Evolutionary conservation across 1,140 invertebrate species (phyloP), one percentile per base, ranked within the genome.

Genomic region (Euborellia annulipes): DNA sequence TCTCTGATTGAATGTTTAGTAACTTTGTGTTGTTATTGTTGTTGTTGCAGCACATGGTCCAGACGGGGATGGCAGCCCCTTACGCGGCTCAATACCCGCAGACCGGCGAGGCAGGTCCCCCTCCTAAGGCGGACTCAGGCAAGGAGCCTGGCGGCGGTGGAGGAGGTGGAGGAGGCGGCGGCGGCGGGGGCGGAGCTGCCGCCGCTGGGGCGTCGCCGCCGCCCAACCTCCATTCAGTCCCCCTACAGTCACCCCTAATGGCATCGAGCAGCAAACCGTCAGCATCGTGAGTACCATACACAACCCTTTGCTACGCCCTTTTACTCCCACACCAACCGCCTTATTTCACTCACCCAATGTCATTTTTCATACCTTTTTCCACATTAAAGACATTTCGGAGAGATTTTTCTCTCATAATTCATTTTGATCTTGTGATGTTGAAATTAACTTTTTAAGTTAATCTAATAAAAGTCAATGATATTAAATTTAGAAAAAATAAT

Each of bases 41-140:
- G 55, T 59, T 64, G 50, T 82, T 84, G 16, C 76, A 91, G 87
- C 87, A 91, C 74, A 88, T 91, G 82, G 87, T 92, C 70, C 85
- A 89, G 72, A 83, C 86, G 70, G 85, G 85, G 57, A 87, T 90
- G 78, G 76, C 79, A 64, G 72, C 73, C 66, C 82, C 84, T 61
- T 87, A 79, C 68, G 73, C 76, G 69, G 71, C 73, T 64, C 82
- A 70, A 73, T 83, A 74, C 64, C 76, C 70, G 67, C 79, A 68
- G 71, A 60, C 58, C 50, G 57, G 58, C 37, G 59, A 59, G 34
- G 52, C 55, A 38, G 44, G 47, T 38, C 41, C 45, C 36, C 36
- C 48, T 40, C 36, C 48, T 42, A 41, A 54, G 47, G 49, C 55
- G 48, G 56, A 49, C 47, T 45, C 19, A 79, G 60, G 71, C 76